A percentile compares a stretch with the other conserved stretches of the same genome.
Conservation (phyloP, 2,888 invertebrate species). For the Leucophenga maculata region DNA sequence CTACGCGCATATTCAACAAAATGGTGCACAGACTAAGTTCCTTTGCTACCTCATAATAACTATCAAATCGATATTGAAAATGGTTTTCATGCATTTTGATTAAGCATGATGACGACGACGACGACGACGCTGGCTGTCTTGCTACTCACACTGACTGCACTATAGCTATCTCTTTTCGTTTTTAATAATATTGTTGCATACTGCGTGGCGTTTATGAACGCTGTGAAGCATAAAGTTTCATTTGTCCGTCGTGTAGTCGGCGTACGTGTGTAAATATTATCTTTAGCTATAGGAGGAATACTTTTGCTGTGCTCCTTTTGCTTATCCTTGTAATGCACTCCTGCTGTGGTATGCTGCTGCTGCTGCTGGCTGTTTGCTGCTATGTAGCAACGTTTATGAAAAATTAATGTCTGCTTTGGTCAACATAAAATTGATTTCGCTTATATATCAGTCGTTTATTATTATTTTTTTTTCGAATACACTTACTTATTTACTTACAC, state of each 20-base stretch:
- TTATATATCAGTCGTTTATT: slow-evolving; percentile 2
- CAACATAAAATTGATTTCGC: slow-evolving; percentile 62
- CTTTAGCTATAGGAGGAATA: neutral
- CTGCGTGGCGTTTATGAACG: neutral
- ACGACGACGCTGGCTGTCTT: slow-evolving; percentile 54
- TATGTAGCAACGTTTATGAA: slow-evolving; percentile 34
- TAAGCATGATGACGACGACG: slow-evolving; percentile 57
- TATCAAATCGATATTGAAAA: slow-evolving; percentile 57
- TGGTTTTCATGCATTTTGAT: slow-evolving; percentile 65
- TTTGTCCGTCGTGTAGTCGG: slow-evolving; percentile 3
- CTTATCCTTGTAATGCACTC: slow-evolving; percentile 31
- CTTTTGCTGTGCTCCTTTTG: slow-evolving; percentile 11
- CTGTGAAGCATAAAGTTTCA: no score
- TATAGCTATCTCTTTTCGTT: slow-evolving; percentile 4
- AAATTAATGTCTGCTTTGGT: slow-evolving; percentile 54
- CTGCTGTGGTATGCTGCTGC: neutral
- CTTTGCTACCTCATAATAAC: no score
- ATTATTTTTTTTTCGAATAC: neutral
- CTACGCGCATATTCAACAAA: no score
- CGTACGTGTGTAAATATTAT: neutral
- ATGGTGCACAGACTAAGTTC: no score
- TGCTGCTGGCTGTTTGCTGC: neutral
- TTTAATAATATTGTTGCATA: slow-evolving; percentile 14
- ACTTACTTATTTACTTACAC: neutral
- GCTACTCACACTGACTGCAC: slow-evolving; percentile 23